Evolutionary conservation across 2,113 vertebrate genomes (phyloP), one percentile per base, ranked within the genome.

Genomic region (Hypanus sabinus): DNA sequence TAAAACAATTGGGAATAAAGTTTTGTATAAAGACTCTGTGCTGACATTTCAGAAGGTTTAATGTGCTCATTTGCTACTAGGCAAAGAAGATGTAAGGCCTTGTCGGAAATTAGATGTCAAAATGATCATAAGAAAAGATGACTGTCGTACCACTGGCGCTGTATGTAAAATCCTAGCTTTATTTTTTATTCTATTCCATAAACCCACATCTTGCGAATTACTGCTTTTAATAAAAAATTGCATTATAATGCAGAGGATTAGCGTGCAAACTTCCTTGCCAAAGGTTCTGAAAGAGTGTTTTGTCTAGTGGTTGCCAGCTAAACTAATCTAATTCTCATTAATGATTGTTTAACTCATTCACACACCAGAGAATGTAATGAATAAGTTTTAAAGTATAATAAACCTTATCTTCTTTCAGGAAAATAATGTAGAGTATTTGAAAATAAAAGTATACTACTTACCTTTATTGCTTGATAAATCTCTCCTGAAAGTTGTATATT

Each of bases 101-200:
- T 99, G 98, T 95, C 99, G 99, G 95, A 98, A 98, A 95, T 97
- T 99, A 95, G 97, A 97, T 79, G 98, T 99, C 95, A 98, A 98
- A 95, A 99, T 98, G 88, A 97, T 98, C 55, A 98, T 99, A 95
- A 97, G 98, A 95, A 99, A 98, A 96, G 98, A 98, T 55, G 98
- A 99, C 95, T 99, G 99, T 95, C 96, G 97, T 95, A 99, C 98
- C 96, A 98, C 98, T 94, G 97, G 97, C 57, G 97, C 98, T 95
- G 99, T 99, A 97, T 98, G 98, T 95, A 94, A 16, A 75, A 93
- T 10, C 24, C 33, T 10, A 71, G 0, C 68, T 93, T 91, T 38
- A 75, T 73, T 75, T 46, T 93, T 11, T 20, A 27, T 87, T 87
- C 73, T 76, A 8, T n/a, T 76, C 10, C 76, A 36, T 79, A 79